phyloP scores from a whole-genome alignment of 2,888 invertebrate species.

The Troglohyphantes excavatus region DNA sequence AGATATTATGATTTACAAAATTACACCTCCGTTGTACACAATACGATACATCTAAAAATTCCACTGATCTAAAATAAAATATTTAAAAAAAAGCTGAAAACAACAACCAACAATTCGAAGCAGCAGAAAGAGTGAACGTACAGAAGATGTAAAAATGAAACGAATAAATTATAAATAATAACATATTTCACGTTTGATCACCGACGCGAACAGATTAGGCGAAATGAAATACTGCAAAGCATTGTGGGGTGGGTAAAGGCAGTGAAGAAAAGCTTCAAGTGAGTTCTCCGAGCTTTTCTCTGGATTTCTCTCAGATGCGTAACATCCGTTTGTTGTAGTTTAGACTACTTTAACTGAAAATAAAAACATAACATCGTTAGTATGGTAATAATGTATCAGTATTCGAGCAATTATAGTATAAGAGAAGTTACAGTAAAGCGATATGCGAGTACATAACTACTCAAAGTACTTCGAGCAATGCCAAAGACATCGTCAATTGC shows the following conservation, averaged over 20 bases:
- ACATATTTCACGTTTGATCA: conserved; percentile 52
- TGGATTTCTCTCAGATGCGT: not conserved
- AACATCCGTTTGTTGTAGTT: not conserved
- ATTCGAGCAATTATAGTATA: too few relatives aligned
- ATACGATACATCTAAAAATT: too few relatives aligned
- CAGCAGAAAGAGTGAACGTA: not conserved
- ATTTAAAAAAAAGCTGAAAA: too few relatives aligned
- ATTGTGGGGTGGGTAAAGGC: not conserved
- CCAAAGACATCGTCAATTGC: too few relatives aligned
- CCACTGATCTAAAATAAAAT: too few relatives aligned
- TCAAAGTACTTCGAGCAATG: too few relatives aligned
- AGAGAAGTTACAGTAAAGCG: too few relatives aligned
- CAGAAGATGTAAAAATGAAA: not conserved
- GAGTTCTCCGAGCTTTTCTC: not conserved
- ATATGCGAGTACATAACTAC: too few relatives aligned
- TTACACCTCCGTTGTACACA: too few relatives aligned
- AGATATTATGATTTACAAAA: too few relatives aligned
- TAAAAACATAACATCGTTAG: not conserved
- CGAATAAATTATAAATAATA: conserved; percentile 53
- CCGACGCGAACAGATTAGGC: conserved; percentile 8
- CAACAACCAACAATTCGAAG: too few relatives aligned
- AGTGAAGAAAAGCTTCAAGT: not conserved
- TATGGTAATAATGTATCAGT: too few relatives aligned
- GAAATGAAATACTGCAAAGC: not conserved
- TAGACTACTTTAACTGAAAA: not conserved